phyloP scores from a whole-genome alignment of 2,888 invertebrate species.

The Drosophila emarginata region DNA sequence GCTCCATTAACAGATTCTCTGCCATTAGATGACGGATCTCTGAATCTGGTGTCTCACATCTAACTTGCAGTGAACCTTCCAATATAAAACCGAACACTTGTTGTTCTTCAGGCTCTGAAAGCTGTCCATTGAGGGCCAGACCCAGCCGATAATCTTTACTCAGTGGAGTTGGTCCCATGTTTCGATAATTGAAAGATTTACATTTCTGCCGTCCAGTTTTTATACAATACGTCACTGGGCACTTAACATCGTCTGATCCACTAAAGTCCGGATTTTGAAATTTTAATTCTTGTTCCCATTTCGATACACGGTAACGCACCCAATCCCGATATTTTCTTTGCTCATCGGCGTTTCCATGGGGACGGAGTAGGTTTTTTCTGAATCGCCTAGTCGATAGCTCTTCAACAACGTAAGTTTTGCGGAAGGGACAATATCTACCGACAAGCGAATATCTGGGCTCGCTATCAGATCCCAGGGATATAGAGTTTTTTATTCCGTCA shows the following conservation, averaged over 20 bases:
- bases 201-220: neutral
- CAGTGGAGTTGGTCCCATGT: neutral
- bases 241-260: neutral
- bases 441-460: neutral
- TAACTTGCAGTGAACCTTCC: neutral
- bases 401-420: neutral
- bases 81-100: neutral
- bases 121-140: neutral
- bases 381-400: neutral
- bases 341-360: neutral
- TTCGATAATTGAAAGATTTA: neutral
- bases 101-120: neutral
- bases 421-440: neutral
- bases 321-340: neutral
- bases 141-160: neutral
- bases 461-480: neutral
- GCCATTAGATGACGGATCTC: neutral
- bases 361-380: neutral
- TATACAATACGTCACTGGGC: neutral
- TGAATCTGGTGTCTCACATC: neutral
- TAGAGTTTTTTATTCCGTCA: neutral
- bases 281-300: neutral
- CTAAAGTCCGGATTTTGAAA: neutral
- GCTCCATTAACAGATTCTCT: conserved; percentile 12
- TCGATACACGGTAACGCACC: neutral